Percentiles rank a stretch among this genome's conserved stretches.
phyloP scores from a whole-genome alignment of 1,140 invertebrate species.

The Temnothorax nylanderi region DNA sequence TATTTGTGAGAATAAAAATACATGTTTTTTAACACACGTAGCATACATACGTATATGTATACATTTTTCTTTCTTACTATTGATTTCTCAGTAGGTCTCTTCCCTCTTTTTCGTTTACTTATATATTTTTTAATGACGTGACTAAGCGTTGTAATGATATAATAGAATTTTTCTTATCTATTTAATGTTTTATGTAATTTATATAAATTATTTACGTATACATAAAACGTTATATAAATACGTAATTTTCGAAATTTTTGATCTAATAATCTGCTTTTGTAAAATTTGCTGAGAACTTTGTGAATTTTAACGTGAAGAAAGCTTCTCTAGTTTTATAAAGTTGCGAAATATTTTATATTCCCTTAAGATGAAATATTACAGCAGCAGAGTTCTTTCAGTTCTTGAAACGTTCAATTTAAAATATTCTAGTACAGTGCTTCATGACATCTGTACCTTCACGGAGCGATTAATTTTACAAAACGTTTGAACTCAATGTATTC shows the following conservation, averaged over 20 bases:
- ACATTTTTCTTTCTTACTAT: not conserved
- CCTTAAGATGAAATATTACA: slow-evolving; percentile 23
- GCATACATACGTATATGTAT: not conserved
- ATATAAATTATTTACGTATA: not conserved
- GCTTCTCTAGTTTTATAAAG: slow-evolving; percentile 13
- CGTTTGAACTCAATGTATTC: not conserved
- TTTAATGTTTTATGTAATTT: slow-evolving; percentile 2
- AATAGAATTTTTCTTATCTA: not conserved
- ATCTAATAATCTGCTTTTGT: slow-evolving; percentile 21
- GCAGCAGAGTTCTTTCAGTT: not conserved
- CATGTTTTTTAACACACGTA: no score
- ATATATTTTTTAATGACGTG: not conserved
- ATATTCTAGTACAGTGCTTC: not conserved
- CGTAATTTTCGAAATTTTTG: not conserved
- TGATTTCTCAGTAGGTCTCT: not conserved
- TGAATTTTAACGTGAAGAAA: slow-evolving; percentile 6
- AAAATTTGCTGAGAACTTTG: slow-evolving; percentile 24
- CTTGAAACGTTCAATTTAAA: not conserved
- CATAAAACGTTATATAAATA: not conserved
- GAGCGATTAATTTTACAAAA: slow-evolving; percentile 8
- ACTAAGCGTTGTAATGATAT: not conserved
- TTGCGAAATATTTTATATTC: slow-evolving; percentile 43
- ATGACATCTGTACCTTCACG: not conserved
- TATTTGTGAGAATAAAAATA: not conserved
- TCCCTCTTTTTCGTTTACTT: not conserved